Base-by-base conservation (phyloP, 2,888 invertebrate genomes). In the Ganaspis brasiliensis region DNA sequence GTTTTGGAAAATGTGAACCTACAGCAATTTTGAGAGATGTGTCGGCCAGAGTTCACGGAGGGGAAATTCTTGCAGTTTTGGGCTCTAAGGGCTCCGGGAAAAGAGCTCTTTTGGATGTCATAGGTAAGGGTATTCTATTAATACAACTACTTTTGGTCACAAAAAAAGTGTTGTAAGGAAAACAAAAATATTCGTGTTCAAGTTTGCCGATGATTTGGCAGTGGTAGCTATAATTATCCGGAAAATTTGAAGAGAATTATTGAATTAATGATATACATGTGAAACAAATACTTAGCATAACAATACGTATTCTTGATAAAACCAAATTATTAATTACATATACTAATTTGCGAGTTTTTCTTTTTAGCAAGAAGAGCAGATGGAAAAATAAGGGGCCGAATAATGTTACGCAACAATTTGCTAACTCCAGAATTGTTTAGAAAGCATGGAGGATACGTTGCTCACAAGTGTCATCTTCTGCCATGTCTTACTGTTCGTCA, bases 61-160 rank as follows among this genome's bases (percentile, higher is more conserved):
- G 98, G 5, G 98, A 98, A 91, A 97, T 98, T 73, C 95, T 98
- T 88, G 98, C 98, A 40, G 95, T 98, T 76, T 92, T 98, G 55
- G 98, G 98, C 10, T 98, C 98, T 0, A 98, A 98, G 93, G 98
- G 98, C 95, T 98, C 98, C 85, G 99, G 99, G 0, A 99, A 99
- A 90, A 95, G 98, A 40, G 98, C 98, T 0, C 94, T 99, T 2
- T 92, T 99, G 8, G 98, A 99, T 91, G 98, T 98, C 8, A 97
- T 99, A 75, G 91, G 91, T 91, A 84, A 74, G 40, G 31, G n/a
- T 59, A 72, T 16, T 26, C 5, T 31, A 12, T 14, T 12, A 40
- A 45, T n/a, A 12, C 49, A 45, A 55, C 9, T 3, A 19, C 21
- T 31, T 31, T 14, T 26, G 31, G 14, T 31, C 9, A 31, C 37